phyloP scores from a whole-genome alignment of 2,888 invertebrate genomes.

The Cinara cedri region DNA sequence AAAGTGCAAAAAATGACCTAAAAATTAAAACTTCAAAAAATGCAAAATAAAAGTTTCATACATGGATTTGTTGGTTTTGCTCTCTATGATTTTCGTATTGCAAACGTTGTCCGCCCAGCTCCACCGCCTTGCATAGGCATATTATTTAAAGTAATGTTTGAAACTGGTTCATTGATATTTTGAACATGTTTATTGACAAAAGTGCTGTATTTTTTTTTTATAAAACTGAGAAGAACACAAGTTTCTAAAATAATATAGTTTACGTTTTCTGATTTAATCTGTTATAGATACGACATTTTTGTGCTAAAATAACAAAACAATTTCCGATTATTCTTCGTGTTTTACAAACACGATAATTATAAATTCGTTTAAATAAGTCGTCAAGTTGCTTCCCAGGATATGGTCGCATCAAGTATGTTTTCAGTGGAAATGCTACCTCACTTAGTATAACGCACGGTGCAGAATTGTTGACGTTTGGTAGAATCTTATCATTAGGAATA shows the following conservation, averaged over 20 bases:
- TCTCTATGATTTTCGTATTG: too few relatives aligned
- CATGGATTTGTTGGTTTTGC: too few relatives aligned
- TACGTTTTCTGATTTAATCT: constrained; percentile 5
- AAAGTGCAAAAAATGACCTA: too few relatives aligned
- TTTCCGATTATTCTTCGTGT: not conserved
- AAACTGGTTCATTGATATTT: too few relatives aligned
- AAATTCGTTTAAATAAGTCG: constrained; percentile 9
- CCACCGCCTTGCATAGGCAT: too few relatives aligned
- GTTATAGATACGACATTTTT: constrained; percentile 16
- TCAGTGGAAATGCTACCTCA: constrained; percentile 19
- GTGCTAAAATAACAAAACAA: not conserved
- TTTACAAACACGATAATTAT: not conserved
- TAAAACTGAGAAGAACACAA: too few relatives aligned
- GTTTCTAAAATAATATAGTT: constrained; percentile 31
- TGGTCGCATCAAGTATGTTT: constrained; percentile 15
- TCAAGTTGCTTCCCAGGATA: constrained; percentile 10
- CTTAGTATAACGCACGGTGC: constrained; percentile 8
- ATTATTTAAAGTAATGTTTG: too few relatives aligned
- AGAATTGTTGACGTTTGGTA: not conserved
- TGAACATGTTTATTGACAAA: too few relatives aligned
- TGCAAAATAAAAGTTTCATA: too few relatives aligned
- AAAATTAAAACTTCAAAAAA: too few relatives aligned
- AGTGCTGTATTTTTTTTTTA: too few relatives aligned
- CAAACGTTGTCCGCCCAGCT: too few relatives aligned
- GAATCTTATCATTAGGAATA: not conserved